phyloP scores from a whole-genome alignment of 2,113 vertebrate species.

The Pomatostomus ruficeps region DNA sequence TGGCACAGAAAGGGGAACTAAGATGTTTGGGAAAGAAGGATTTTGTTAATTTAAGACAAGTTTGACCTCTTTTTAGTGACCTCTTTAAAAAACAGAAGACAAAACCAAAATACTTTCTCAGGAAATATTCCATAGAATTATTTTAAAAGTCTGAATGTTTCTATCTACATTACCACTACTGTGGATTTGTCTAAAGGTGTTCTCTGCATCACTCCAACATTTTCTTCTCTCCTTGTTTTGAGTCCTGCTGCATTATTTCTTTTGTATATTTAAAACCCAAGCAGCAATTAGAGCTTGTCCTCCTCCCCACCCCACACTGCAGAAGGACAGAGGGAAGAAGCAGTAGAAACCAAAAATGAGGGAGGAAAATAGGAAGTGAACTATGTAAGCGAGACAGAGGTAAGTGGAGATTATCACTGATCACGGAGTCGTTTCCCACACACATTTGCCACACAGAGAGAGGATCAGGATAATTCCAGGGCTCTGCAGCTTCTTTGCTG shows the following conservation, averaged over 20 bases:
- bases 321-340: background rate
- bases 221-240: background rate
- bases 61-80: background rate
- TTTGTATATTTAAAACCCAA: background rate
- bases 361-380: background rate
- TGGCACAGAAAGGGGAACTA: background rate
- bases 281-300: background rate
- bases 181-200: background rate
- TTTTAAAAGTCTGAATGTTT: background rate
- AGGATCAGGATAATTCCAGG: background rate
- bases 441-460: background rate
- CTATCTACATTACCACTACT: background rate
- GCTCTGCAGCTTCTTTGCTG: background rate
- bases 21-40: background rate
- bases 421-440: background rate
- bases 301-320: background rate
- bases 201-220: background rate
- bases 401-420: background rate
- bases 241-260: background rate
- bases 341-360: background rate
- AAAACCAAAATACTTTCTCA: background rate
- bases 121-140: background rate
- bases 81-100: background rate
- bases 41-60: background rate
- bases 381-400: background rate